Evolutionary conservation across 1,140 invertebrate genomes (phyloP).

Genomic region (Drosophila orena): DNA sequence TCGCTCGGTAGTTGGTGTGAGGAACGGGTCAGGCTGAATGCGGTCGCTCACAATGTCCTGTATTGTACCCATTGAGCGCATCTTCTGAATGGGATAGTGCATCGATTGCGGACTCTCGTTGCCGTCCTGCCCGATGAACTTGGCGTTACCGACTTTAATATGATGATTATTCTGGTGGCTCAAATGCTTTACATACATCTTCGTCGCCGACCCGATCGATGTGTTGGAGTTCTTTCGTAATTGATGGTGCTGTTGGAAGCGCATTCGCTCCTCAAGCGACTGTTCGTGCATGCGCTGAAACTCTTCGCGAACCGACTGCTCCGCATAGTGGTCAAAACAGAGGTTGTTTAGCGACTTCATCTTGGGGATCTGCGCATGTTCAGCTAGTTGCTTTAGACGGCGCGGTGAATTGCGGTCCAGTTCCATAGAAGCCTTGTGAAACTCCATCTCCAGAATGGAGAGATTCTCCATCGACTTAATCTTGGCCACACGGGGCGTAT

Average conservation of each 20-base stretch:
- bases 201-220: conserved; percentile 67
- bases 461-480: conserved; percentile 84
- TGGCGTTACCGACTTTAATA: conserved; percentile 81
- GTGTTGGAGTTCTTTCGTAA: conserved; percentile 70
- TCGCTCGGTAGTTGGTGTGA: conserved; percentile 74
- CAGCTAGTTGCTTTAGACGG: conserved; percentile 70
- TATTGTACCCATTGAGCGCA: conserved; percentile 84
- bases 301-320: conserved; percentile 68
- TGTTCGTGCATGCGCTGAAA: conserved; percentile 71
- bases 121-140: conserved; percentile 80
- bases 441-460: conserved; percentile 82
- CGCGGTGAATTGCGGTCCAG: conserved; percentile 80
- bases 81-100: conserved; percentile 82
- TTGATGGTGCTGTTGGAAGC: conserved; percentile 59
- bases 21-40: conserved; percentile 76
- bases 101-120: conserved; percentile 53
- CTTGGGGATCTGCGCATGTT: conserved; percentile 73
- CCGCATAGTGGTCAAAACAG: conserved; percentile 74
- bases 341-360: conserved; percentile 84
- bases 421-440: conserved; percentile 79
- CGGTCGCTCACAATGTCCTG: conserved; percentile 77
- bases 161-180: conserved; percentile 41
- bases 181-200: conserved; percentile 70
- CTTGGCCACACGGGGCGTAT: conserved; percentile 80
- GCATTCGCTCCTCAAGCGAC: conserved; percentile 59